Percentiles rank a stretch among this genome's conserved stretches.
phyloP scores from a whole-genome alignment of 2,113 vertebrate genomes.

The Psilopogon haemacephalus region DNA sequence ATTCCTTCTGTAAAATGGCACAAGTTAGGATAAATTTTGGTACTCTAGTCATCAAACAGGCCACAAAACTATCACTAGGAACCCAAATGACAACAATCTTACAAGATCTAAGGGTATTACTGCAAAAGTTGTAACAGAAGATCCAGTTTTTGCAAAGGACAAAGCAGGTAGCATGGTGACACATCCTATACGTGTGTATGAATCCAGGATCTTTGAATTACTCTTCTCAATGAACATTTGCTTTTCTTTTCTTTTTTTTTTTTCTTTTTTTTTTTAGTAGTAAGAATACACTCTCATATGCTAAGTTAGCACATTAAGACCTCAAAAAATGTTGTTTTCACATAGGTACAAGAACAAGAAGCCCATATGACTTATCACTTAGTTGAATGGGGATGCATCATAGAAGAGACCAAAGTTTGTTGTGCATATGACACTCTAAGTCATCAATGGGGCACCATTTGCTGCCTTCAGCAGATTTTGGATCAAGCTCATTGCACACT shows the following conservation, averaged over 20 bases:
- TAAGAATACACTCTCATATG: not conserved
- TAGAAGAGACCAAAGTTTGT: not conserved
- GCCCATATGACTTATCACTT: not conserved
- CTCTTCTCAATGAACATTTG: not conserved
- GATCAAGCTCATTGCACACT: constrained; percentile 33
- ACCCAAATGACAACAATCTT: not conserved
- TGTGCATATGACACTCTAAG: not conserved
- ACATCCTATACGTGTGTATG: not conserved
- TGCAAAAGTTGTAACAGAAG: not conserved
- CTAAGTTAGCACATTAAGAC: not conserved
- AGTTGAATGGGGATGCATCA: not conserved
- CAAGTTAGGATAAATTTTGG: not conserved
- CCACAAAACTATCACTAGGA: not conserved
- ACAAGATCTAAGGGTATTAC: not conserved
- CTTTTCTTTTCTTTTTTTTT: not conserved
- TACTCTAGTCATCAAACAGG: not conserved
- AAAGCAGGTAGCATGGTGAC: not conserved
- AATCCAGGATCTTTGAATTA: not conserved
- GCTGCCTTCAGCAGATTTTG: constrained; percentile 51
- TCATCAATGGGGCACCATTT: not conserved
- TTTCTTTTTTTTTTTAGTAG: not conserved
- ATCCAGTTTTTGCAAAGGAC: not conserved
- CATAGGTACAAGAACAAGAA: not conserved
- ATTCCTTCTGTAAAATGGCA: not conserved
- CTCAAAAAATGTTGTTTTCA: not conserved